phyloP scores from a whole-genome alignment of 1,140 invertebrate species.

The Eueides isabella region DNA sequence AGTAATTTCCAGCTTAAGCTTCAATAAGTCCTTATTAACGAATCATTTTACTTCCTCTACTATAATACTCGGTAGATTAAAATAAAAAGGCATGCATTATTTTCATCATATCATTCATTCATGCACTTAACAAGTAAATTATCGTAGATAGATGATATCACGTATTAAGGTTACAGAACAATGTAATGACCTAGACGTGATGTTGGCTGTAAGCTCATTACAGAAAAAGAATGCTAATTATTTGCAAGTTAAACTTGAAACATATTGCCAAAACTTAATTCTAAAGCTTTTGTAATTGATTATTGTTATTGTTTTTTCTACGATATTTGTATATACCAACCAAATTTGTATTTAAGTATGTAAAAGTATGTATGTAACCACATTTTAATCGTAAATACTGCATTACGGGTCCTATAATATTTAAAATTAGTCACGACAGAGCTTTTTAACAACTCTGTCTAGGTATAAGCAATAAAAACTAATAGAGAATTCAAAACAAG shows the following conservation, averaged over 20 bases:
- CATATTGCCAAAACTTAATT: background rate
- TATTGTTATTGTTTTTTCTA: background rate
- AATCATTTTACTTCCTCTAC: too few species aligned
- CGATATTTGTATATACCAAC: background rate
- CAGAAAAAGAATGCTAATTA: constrained; percentile 20
- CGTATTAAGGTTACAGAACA: constrained; percentile 19
- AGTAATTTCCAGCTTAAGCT: too few species aligned
- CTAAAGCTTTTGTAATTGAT: background rate
- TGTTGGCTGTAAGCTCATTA: constrained; percentile 16
- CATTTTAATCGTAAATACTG: background rate
- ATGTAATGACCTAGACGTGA: constrained; percentile 29
- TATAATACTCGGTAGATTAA: too few species aligned
- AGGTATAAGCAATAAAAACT: constrained; percentile 2
- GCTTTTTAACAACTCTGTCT: background rate
- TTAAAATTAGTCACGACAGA: background rate
- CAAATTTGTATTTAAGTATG: background rate
- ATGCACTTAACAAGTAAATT: background rate
- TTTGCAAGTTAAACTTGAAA: background rate
- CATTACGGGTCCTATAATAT: background rate
- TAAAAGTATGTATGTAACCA: background rate
- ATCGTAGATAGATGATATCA: constrained; percentile 15
- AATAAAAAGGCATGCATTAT: background rate
- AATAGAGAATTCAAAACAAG: constrained; percentile 14
- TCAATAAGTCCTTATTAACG: too few species aligned
- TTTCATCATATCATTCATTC: background rate